Percentiles rank a stretch among this genome's conserved stretches.
Conservation (phyloP, 2,113 vertebrate species). For the Hippopotamus amphibius region DNA sequence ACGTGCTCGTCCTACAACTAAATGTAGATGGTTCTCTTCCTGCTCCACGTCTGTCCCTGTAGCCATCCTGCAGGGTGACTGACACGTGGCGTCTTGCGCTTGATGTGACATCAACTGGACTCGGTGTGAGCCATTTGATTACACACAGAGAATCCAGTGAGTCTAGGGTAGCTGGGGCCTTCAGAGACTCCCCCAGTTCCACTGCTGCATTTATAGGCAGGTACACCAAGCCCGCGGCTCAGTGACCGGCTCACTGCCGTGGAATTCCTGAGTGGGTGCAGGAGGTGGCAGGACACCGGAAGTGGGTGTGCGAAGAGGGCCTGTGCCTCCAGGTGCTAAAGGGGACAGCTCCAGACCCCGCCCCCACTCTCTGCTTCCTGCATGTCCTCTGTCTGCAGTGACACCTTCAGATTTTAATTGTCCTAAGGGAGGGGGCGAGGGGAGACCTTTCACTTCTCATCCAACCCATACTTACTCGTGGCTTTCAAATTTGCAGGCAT, state of each 20-base stretch:
- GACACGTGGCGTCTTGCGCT: not conserved
- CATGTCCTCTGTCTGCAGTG: not conserved
- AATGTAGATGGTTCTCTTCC: not conserved
- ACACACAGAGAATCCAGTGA: not conserved
- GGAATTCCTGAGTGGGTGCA: fast-evolving
- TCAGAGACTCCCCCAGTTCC: too few species aligned
- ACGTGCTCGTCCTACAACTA: not conserved
- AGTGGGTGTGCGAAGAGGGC: not conserved
- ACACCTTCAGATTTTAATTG: not conserved
- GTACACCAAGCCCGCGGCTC: not conserved
- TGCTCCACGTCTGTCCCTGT: not conserved
- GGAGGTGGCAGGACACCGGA: not conserved
- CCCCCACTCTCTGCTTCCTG: not conserved
- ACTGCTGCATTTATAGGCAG: fast-evolving
- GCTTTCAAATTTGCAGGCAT: not conserved
- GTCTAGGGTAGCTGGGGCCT: not conserved
- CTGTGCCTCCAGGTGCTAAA: not conserved
- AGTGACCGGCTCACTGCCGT: not conserved
- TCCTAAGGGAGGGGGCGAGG: not conserved
- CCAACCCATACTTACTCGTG: not conserved
- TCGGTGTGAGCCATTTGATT: fast-evolving
- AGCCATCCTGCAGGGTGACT: not conserved
- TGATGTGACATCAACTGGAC: not conserved
- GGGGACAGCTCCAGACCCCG: fast-evolving
- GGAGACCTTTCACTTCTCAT: not conserved